A percentile compares a stretch with the other conserved stretches of the same genome.
phyloP scores from a whole-genome alignment of 2,113 vertebrate genomes.

The Tragelaphus strepsiceros region DNA sequence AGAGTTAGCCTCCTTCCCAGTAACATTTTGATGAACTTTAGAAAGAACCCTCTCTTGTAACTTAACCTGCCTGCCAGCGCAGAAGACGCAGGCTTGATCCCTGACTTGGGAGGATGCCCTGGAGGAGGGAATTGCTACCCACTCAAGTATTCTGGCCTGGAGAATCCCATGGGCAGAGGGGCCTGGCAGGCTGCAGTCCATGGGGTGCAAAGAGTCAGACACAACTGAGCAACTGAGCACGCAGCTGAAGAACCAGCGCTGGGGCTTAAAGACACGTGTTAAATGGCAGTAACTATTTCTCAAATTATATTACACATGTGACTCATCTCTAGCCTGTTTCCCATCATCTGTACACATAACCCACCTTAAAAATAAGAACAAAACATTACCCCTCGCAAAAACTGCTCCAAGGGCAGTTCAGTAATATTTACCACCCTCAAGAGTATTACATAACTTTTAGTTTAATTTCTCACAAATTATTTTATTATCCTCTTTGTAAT shows the following conservation, averaged over 20 bases:
- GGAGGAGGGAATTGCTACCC: neutral
- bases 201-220: neutral
- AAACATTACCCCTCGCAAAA: neutral
- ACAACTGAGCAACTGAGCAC: neutral
- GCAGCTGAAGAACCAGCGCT: conserved; percentile 2
- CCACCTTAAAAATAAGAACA: neutral
- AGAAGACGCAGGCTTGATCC: neutral
- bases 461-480: neutral
- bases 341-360: neutral
- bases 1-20: neutral
- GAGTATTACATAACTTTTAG: neutral
- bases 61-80: neutral
- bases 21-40: neutral
- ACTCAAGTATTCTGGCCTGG: neutral
- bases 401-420: neutral
- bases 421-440: neutral
- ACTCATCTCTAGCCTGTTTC: neutral
- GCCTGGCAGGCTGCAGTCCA: neutral
- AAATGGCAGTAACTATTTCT: neutral
- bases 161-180: neutral
- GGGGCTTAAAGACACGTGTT: neutral
- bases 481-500: neutral
- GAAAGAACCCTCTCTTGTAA: neutral
- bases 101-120: neutral
- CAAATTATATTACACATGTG: accelerated